These are phyloP conservation scores for Clarias magur DNA, from an alignment of 2,113 vertebrate genomes.

Conservation along the genomic window DNA sequence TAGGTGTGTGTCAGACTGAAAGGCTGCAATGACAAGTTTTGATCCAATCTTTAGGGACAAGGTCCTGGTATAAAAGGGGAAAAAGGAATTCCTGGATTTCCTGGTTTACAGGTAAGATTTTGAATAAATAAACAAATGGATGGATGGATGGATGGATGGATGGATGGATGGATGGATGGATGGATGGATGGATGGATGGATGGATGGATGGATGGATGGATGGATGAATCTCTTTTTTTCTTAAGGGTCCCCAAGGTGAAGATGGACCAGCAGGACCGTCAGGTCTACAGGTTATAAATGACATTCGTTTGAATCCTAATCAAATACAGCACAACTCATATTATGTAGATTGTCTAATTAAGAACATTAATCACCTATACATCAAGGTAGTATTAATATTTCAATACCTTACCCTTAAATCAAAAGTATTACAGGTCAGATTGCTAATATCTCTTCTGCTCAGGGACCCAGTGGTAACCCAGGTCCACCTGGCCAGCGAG, in stretches of 20 bases:
- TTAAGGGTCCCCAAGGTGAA: constrained; percentile 42
- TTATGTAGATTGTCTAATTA: not conserved
- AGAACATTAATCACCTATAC: not conserved
- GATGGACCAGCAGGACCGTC: constrained; percentile 30
- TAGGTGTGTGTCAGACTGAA: not conserved
- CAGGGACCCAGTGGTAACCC: constrained; percentile 33
- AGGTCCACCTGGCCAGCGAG: constrained; percentile 31
- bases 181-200: too few relatives aligned
- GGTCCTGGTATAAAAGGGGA: constrained; percentile 45
- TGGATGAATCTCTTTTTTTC: not conserved
- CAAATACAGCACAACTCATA: not conserved
- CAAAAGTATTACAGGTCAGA: not conserved
- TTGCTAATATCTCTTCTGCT: not conserved
- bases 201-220: too few relatives aligned
- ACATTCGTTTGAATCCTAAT: not conserved
- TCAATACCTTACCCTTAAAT: not conserved
- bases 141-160: too few relatives aligned
- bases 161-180: not conserved
- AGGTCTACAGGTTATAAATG: constrained; percentile 12
- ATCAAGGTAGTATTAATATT: not conserved
- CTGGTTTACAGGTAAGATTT: constrained; percentile 65
- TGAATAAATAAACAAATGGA: not conserved
- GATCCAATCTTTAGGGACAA: constrained; percentile 12
- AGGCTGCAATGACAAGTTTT: not conserved
- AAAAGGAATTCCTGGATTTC: constrained; percentile 58